phyloP scores from a whole-genome alignment of 1,140 invertebrate genomes.

The Sitobion miscanthi region DNA sequence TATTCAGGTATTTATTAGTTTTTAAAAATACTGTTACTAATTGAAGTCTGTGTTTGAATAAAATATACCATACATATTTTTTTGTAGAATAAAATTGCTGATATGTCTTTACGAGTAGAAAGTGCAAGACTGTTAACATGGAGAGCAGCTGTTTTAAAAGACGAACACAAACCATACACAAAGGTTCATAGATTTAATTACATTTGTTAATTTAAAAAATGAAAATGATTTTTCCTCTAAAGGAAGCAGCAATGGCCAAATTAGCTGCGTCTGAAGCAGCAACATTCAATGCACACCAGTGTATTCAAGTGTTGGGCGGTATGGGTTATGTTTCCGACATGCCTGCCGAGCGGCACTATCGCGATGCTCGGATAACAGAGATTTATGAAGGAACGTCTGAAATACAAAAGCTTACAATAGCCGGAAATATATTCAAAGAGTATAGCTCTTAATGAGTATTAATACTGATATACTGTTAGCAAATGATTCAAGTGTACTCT shows the following conservation, averaged over 20 bases:
- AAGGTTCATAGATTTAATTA: slow-evolving; percentile 68
- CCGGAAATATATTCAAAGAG: slow-evolving; percentile 85
- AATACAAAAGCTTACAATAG: slow-evolving; percentile 95
- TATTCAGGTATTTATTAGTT: slow-evolving; percentile 71
- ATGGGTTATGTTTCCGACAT: slow-evolving; percentile 97
- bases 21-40: background rate
- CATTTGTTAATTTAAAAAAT: background rate
- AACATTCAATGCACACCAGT: slow-evolving; percentile 88
- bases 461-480: background rate
- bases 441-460: slow-evolving; percentile 66
- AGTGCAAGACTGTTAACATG: slow-evolving; percentile 86
- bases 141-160: slow-evolving; percentile 89
- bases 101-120: slow-evolving; percentile 86
- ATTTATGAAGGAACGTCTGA: slow-evolving; percentile 95
- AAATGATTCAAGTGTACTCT: background rate
- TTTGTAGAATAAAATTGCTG: slow-evolving; percentile 79
- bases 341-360: slow-evolving; percentile 93
- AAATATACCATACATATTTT: background rate
- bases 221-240: slow-evolving; percentile 58
- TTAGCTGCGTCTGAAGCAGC: slow-evolving; percentile 93
- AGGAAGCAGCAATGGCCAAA: slow-evolving; percentile 96
- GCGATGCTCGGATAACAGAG: slow-evolving; percentile 89
- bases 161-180: slow-evolving; percentile 80
- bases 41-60: background rate
- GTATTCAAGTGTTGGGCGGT: slow-evolving; percentile 83